Conservation (phyloP, 2,888 invertebrate species). For the Pollenia labialis region DNA sequence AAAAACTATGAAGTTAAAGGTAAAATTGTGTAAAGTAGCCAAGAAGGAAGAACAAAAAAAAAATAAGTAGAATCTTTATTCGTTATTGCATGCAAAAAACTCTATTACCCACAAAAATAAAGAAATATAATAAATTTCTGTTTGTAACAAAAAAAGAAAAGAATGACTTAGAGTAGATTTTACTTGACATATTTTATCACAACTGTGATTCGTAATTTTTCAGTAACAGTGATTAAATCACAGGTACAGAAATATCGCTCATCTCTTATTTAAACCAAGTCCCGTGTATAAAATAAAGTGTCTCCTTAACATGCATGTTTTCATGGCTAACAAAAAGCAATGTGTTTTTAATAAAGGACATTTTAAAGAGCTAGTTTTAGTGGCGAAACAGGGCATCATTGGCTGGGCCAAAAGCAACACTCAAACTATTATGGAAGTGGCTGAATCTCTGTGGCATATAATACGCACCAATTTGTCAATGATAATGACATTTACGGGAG, state of each 20-base stretch:
- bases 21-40: too few species aligned
- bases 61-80: too few species aligned
- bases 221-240: not conserved
- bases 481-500: conserved; percentile 92
- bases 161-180: too few species aligned
- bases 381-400: conserved; percentile 87
- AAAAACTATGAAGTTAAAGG: too few species aligned
- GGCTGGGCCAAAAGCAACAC: conserved; percentile 95
- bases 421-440: conserved; percentile 93
- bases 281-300: conserved; percentile 55
- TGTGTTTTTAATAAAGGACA: conserved; percentile 84
- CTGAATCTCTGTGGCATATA: conserved; percentile 94
- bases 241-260: not conserved
- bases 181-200: too few species aligned
- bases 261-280: conserved; percentile 48
- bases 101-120: too few species aligned
- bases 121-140: too few species aligned
- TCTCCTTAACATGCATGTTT: conserved; percentile 76
- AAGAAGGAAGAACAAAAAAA: too few species aligned
- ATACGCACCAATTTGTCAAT: conserved; percentile 96
- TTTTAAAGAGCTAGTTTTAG: conserved; percentile 85
- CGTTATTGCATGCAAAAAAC: too few species aligned
- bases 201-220: too few species aligned
- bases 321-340: conserved; percentile 81
- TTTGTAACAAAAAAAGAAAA: too few species aligned